phyloP scores from a whole-genome alignment of 2,888 invertebrate species.

The Prosopocoilus inquinatus region DNA sequence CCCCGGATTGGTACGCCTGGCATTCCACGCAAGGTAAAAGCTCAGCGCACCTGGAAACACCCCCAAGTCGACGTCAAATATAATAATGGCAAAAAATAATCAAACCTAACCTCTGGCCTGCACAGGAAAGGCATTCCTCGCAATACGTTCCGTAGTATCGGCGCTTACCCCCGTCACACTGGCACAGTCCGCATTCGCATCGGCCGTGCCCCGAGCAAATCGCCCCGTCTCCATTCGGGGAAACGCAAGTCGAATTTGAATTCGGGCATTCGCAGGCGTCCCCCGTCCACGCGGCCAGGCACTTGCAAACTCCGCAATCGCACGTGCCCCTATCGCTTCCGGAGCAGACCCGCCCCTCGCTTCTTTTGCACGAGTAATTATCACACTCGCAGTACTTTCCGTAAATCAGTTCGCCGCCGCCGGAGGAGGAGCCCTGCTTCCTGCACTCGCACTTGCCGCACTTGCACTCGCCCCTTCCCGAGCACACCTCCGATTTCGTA shows the following conservation, averaged over 20 bases:
- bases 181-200: constrained; percentile 65
- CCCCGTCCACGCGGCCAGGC: constrained; percentile 59
- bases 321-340: constrained; percentile 58
- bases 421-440: constrained; percentile 34
- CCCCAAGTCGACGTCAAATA: background rate
- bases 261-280: constrained; percentile 63
- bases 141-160: constrained; percentile 62
- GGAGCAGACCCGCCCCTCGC: constrained; percentile 51
- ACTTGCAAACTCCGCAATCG: constrained; percentile 63
- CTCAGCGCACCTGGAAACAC: constrained; percentile 56
- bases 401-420: too few relatives aligned
- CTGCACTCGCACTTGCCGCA: constrained; percentile 59
- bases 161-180: constrained; percentile 52
- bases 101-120: constrained; percentile 43
- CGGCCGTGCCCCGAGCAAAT: constrained; percentile 64
- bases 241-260: constrained; percentile 52
- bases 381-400: constrained; percentile 78
- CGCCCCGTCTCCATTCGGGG: constrained; percentile 27
- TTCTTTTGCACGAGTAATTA: constrained; percentile 66
- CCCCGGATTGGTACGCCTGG: constrained; percentile 51
- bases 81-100: background rate
- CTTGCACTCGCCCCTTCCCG: constrained; percentile 65
- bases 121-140: constrained; percentile 71
- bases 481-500: constrained; percentile 50
- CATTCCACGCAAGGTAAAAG: constrained; percentile 72